These are phyloP conservation scores for Ormia ochracea DNA, from an alignment of 2,888 invertebrate species.

Conservation along the genomic window DNA sequence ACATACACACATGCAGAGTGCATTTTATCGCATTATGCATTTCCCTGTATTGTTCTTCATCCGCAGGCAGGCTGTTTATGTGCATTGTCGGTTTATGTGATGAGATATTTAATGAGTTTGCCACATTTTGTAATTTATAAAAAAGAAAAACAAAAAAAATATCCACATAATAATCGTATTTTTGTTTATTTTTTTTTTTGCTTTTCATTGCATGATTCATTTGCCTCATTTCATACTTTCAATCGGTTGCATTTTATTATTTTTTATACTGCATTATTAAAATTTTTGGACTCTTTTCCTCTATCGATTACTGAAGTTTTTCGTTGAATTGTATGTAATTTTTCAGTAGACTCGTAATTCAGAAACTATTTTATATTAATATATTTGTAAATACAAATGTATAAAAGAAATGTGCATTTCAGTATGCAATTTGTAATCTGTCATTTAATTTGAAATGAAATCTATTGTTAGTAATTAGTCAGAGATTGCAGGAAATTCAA, in stretches of 20 bases:
- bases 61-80: constrained; percentile 23
- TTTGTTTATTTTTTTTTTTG: constrained; percentile 27
- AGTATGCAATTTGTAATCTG: no score
- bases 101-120: constrained; percentile 55
- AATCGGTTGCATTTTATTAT: constrained; percentile 15
- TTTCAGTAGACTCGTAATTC: no score
- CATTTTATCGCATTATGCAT: constrained; percentile 23
- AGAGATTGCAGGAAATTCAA: not conserved
- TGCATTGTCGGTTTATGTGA: constrained; percentile 43
- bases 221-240: constrained; percentile 3
- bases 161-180: constrained; percentile 48
- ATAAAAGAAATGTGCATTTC: not conserved
- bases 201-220: constrained; percentile 42
- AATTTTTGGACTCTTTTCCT: not conserved
- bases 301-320: not conserved
- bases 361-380: not conserved
- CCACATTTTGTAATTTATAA: constrained; percentile 52
- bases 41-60: constrained; percentile 17
- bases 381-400: not conserved
- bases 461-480: not conserved
- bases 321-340: not conserved
- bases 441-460: not conserved
- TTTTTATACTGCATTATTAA: not conserved
- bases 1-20: no score
- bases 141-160: constrained; percentile 14